A percentile compares a stretch with the other conserved stretches of the same genome.
phyloP scores from a whole-genome alignment of 2,888 invertebrate genomes.

The Meiosimyza decipiens region DNA sequence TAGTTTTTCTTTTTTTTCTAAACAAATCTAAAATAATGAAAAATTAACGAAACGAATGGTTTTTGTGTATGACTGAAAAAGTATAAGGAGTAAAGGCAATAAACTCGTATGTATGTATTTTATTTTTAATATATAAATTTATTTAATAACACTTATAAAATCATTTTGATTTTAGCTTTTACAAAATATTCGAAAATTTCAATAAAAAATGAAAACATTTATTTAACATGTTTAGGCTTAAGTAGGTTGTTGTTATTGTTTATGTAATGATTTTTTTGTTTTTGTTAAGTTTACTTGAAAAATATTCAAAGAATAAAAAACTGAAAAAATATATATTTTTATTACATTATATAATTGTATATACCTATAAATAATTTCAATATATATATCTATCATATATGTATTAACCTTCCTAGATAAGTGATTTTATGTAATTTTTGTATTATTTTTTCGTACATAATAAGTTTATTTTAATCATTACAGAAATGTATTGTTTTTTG shows the following conservation, averaged over 20 bases:
- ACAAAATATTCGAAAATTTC: constrained; percentile 51
- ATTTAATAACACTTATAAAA: constrained; percentile 64
- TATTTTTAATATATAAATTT: constrained; percentile 46
- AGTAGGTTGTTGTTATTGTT: constrained; percentile 23
- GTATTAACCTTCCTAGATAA: constrained; percentile 32
- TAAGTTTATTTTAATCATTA: constrained; percentile 18
- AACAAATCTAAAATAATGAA: neutral
- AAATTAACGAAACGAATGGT: neutral
- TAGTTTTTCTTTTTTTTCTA: constrained; percentile 24
- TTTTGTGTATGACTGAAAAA: too few relatives aligned
- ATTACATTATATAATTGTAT: constrained; percentile 34
- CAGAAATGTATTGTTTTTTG: constrained; percentile 20
- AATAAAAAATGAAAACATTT: constrained; percentile 46
- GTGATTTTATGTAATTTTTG: constrained; percentile 15
- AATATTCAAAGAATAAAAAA: constrained; percentile 22
- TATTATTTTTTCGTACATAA: constrained; percentile 19
- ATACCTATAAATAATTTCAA: constrained; percentile 29
- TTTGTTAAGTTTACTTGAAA: constrained; percentile 34
- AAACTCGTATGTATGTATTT: constrained; percentile 24
- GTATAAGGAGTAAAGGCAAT: constrained; percentile 26
- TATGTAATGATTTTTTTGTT: constrained; percentile 34
- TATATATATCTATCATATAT: constrained; percentile 30
- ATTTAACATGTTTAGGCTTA: constrained; percentile 36
- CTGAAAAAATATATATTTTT: constrained; percentile 31
- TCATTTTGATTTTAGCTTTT: constrained; percentile 52